Evolutionary conservation across 2,888 invertebrate species (phyloP), one percentile per base, ranked within the genome.

Genomic region (Drosophila rellima): DNA sequence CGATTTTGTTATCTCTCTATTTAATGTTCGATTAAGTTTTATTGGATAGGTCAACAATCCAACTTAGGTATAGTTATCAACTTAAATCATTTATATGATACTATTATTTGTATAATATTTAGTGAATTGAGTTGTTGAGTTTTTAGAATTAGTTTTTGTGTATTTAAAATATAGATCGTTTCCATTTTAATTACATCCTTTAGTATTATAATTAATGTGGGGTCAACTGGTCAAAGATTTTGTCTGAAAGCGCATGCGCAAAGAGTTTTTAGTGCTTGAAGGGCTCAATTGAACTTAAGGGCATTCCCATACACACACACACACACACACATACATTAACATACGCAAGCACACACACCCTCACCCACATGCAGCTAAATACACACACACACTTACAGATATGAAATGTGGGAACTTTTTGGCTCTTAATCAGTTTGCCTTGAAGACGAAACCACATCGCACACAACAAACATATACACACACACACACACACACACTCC

Each of bases 391-490:
- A 60, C 39, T 47, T 20, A 61, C 20, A 47, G 26, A 62, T 51
- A 70, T 65, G 79, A 76, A 80, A 72, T 78, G 78, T 78, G 78
- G 78, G 78, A 78, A 78, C 80, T 80, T 78, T 78, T 80, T 76
- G 78, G 76, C 80, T 80, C 76, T 79, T 76, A 76, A 79, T 77
- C 76, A 77, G 76, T 77, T 79, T 79, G 76, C 71, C 77, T 75
- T 62, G 63, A 74, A 77, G 80, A 77, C 62, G 64, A 57, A 67
- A 70, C 69, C 67, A 70, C 82, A 85, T 60, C 59, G 78, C 77
- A 80, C 64, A 82, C 66, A 62, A 63, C 66, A 73, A 45, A 60
- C 20, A 66, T 40, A 62, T 59, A 69, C 47, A 64, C 31, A 56
- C 59, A 60, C 59, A 71, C 61, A 71, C 54, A 68, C 35, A 35